A percentile compares a stretch with the other conserved stretches of the same genome.
Conservation (phyloP, 2,888 invertebrate genomes). For the Spicauda simplicius region DNA sequence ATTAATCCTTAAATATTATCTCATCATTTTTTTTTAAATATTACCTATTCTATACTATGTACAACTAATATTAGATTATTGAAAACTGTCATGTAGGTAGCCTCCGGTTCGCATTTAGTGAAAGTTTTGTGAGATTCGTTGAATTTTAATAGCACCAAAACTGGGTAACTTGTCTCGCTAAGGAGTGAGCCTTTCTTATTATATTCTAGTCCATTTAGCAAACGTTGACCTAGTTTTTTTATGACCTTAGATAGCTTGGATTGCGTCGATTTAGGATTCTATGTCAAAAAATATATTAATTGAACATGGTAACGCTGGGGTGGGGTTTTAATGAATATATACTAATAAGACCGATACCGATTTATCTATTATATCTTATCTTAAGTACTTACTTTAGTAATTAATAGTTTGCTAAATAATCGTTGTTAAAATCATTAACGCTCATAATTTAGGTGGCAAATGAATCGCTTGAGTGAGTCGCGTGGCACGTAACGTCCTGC, state of each 20-base stretch:
- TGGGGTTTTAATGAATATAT: not conserved
- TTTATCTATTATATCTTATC: not conserved
- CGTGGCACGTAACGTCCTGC: conserved; percentile 69
- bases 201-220: conserved; percentile 72
- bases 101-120: conserved; percentile 58
- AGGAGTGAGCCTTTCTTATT: conserved; percentile 78
- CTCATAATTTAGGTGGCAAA: conserved; percentile 51
- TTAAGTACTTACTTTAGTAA: not conserved
- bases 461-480: conserved; percentile 57
- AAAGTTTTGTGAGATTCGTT: conserved; percentile 81
- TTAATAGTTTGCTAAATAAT: not conserved
- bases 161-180: conserved; percentile 70
- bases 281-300: not conserved
- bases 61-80: not conserved
- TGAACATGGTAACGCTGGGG: not conserved
- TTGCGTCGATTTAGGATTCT: not conserved
- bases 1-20: not conserved
- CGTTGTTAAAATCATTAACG: conserved; percentile 24
- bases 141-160: conserved; percentile 79
- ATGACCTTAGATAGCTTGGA: conserved; percentile 35
- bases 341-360: too few relatives aligned
- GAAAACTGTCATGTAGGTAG: conserved; percentile 9
- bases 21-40: not conserved
- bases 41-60: not conserved
- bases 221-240: conserved; percentile 67